Percentiles rank a stretch among this genome's conserved stretches.
phyloP scores from a whole-genome alignment of 2,888 invertebrate genomes.

The Neocrepidodera transversa region DNA sequence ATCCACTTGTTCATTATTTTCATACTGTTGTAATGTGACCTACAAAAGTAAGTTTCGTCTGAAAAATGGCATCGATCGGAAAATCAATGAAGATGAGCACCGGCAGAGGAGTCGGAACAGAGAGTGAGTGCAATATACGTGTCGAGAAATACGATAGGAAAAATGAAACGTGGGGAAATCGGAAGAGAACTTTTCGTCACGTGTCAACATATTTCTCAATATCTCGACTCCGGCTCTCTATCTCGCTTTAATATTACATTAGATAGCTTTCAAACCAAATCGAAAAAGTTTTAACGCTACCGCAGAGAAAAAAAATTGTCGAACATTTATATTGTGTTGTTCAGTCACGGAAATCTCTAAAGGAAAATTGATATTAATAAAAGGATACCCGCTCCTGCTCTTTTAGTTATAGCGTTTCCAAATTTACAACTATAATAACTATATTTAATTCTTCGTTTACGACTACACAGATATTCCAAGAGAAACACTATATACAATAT shows the following conservation, averaged over 20 bases:
- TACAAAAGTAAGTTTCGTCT: slow-evolving; percentile 39
- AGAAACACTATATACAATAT: slow-evolving; percentile 13
- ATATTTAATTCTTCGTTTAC: slow-evolving; percentile 12
- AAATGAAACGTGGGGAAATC: slow-evolving; percentile 1
- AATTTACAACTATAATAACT: no score
- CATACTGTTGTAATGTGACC: slow-evolving; percentile 36
- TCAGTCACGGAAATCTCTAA: neutral
- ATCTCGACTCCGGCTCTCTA: slow-evolving; percentile 43
- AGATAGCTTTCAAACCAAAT: slow-evolving; percentile 52
- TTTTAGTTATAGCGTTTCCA: no score
- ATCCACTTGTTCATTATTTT: neutral
- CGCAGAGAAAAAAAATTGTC: slow-evolving; percentile 1
- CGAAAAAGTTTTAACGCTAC: slow-evolving; percentile 47
- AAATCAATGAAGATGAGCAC: slow-evolving; percentile 41
- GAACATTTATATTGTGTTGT: slow-evolving; percentile 4
- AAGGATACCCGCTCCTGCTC: no score
- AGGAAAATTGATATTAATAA: neutral
- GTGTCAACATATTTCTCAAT: slow-evolving; percentile 51
- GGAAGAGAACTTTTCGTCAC: slow-evolving; percentile 43
- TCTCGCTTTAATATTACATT: slow-evolving; percentile 46
- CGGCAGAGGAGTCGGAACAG: neutral
- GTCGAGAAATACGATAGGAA: slow-evolving; percentile 45
- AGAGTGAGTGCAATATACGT: slow-evolving; percentile 37
- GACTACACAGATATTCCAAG: neutral
- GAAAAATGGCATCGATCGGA: slow-evolving; percentile 41